These are phyloP conservation scores for Bombus waltoni DNA, from an alignment of 1,140 invertebrate species.

Conservation along the genomic window DNA sequence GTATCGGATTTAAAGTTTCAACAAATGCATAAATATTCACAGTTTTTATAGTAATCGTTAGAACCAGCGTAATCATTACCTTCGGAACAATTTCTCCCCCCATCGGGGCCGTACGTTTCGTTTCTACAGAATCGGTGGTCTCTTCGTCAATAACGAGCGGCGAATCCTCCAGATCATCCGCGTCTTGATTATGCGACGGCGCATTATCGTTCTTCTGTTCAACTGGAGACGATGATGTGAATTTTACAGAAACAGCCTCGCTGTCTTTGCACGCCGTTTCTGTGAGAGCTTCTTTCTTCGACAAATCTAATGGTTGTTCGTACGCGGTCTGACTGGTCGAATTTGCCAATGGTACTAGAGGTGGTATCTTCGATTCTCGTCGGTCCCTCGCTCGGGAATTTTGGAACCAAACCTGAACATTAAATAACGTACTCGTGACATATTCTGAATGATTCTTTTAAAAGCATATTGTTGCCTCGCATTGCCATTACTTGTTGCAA, in stretches of 20 bases:
- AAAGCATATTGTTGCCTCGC: no score
- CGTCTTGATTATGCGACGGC: conserved; percentile 62
- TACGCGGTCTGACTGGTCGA: conserved; percentile 76
- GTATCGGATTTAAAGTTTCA: no score
- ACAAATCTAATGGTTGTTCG: conserved; percentile 94
- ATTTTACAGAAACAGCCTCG: conserved; percentile 71
- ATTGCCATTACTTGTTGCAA: no score
- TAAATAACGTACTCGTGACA: not conserved
- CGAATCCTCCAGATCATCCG: conserved; percentile 78
- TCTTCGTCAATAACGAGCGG: conserved; percentile 81
- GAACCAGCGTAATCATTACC: conserved; percentile 51
- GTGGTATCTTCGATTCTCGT: conserved; percentile 86
- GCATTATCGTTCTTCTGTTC: conserved; percentile 68
- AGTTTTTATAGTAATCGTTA: no score
- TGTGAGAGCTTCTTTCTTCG: conserved; percentile 87
- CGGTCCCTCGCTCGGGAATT: conserved; percentile 97
- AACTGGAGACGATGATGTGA: conserved; percentile 72
- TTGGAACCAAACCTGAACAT: conserved; percentile 93
- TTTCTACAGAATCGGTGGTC: conserved; percentile 84
- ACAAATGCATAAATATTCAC: no score
- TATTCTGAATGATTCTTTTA: not conserved
- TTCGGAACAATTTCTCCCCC: conserved; percentile 69
- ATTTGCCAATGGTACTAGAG: conserved; percentile 84
- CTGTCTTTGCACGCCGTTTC: conserved; percentile 77
- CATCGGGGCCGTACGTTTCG: conserved; percentile 70